Evolutionary conservation across 1,140 invertebrate genomes (phyloP), one percentile per base, ranked within the genome.

Genomic region (Sitobion miscanthi): DNA sequence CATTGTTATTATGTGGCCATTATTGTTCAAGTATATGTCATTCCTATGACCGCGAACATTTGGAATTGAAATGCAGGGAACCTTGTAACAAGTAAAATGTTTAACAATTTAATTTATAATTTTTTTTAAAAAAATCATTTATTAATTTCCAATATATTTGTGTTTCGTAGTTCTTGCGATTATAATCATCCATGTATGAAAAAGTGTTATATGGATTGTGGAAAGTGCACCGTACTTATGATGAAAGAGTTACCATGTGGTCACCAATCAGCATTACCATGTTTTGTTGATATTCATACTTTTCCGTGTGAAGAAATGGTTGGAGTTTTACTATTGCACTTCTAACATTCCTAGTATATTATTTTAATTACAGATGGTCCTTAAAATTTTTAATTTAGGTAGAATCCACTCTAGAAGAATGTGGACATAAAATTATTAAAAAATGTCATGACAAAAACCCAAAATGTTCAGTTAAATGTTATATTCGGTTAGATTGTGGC

Each of bases 1-100:
- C 90, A 91, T 94, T 91, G 42, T 94, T 96, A 45, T 87, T 69
- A 2, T 97, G 96, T 94, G 95, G 95, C 6, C 96, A 97, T 94
- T 93, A 91, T 35, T 97, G 96, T 94, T 95, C 95, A 42, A 95
- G 95, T 47, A 90, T 96, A 20, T 96, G 96, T 93, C 96, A 96
- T 94, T 95, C 95, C 7, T 95, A 95, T 54, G 95, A 96, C 94
- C 93, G 94, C 21, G 94, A 95, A 14, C 96, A 97, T 94, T 49
- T 86, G 7, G 49, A 93, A 9, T 95, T 95, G 45, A 95, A 94
- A 93, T 96, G 96, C 94, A 94, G 91, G 82, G 94, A 95, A 94
- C 94, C 95, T 93, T 95, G 96, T 94, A 93, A 49, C 25, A 95
- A 94, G 91, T 90, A 54, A 89, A 89, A 82, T 47, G 5, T 77